Evolutionary conservation across 2,113 vertebrate species (phyloP).

Genomic region (Rissa tridactyla): DNA sequence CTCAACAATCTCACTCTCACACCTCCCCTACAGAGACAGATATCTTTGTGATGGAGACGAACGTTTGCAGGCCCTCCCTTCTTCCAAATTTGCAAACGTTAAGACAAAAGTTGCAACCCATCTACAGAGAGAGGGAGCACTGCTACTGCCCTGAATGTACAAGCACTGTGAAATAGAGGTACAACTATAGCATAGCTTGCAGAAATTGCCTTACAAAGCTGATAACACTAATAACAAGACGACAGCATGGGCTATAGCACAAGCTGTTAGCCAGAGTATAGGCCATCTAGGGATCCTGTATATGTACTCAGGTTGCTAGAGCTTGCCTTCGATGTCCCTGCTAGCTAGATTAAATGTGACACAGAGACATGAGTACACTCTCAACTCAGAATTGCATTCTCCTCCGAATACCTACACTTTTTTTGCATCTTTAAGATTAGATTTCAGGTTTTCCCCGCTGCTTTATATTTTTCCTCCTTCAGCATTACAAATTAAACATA

Average conservation of each 20-base stretch:
- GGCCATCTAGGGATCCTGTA: not conserved
- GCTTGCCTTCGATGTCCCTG: not conserved
- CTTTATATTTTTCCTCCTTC: not conserved
- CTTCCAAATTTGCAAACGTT: not conserved
- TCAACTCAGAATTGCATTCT: not conserved
- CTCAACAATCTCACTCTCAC: not conserved
- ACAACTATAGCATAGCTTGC: not conserved
- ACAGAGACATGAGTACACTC: not conserved
- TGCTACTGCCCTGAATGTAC: not conserved
- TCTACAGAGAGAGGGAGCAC: not conserved
- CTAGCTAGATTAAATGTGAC: constrained; percentile 1
- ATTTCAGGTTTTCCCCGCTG: not conserved
- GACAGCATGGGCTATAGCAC: not conserved
- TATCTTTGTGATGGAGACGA: not conserved
- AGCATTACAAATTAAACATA: not conserved
- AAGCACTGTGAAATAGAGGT: not conserved
- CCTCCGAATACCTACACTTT: not conserved
- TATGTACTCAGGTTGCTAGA: not conserved
- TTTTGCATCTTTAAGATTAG: not conserved
- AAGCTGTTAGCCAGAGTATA: not conserved
- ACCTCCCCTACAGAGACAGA: not conserved
- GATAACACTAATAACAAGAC: not conserved
- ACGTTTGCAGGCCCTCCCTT: not conserved
- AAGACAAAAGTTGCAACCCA: not conserved
- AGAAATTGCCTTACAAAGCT: constrained; percentile 30